A percentile compares a stretch with the other conserved stretches of the same genome.
Evolutionary conservation across 2,888 invertebrate species (phyloP).

Genomic region (Morpho deidamia): DNA sequence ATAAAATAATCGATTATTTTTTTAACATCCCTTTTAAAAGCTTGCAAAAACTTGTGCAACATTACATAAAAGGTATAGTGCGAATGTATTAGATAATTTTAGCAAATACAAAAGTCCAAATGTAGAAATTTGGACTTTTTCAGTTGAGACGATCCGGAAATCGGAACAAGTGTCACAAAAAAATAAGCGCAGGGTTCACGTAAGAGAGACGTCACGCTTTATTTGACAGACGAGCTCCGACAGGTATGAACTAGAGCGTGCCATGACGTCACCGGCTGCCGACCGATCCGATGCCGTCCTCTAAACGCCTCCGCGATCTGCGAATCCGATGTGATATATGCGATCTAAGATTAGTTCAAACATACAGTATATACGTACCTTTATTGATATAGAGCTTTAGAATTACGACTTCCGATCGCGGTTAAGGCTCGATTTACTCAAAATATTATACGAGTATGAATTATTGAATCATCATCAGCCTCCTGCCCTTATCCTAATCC

Average conservation of each 20-base stretch:
- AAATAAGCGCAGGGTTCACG: conserved; percentile 39
- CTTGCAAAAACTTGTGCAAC: too few species aligned
- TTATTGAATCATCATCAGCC: too few species aligned
- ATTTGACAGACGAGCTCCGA: conserved; percentile 43
- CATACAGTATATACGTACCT: too few species aligned
- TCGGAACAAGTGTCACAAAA: conserved; percentile 43
- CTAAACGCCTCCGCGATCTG: conserved; percentile 13
- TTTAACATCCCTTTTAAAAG: too few species aligned
- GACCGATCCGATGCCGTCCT: conserved; percentile 7
- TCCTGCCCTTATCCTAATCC: too few species aligned
- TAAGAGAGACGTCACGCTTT: conserved; percentile 40
- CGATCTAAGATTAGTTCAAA: conserved; percentile 3
- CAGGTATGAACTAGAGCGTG: conserved; percentile 63
- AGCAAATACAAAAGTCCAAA: conserved; percentile 6
- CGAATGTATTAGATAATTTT: not conserved
- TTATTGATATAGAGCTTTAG: too few species aligned
- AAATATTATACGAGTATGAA: too few species aligned
- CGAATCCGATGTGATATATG: conserved; percentile 14
- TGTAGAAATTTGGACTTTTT: too few species aligned
- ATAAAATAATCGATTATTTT: too few species aligned
- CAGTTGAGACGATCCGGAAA: conserved; percentile 30
- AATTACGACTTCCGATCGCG: too few species aligned
- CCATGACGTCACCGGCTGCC: conserved; percentile 50
- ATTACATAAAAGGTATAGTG: not conserved
- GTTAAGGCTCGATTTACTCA: too few species aligned